phyloP scores from a whole-genome alignment of 2,888 invertebrate species.

The Ischnura elegans region DNA sequence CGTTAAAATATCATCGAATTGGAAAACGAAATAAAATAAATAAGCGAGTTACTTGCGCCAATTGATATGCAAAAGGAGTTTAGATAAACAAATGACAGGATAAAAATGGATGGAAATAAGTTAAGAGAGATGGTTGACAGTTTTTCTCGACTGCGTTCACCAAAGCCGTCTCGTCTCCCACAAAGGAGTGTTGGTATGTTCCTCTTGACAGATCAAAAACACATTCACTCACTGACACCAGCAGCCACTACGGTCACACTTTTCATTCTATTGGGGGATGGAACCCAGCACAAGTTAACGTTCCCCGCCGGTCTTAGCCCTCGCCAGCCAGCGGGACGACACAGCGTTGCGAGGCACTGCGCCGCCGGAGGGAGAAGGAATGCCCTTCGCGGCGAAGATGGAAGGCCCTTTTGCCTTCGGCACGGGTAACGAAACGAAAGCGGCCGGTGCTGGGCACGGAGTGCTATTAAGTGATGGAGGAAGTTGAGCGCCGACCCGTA shows the following conservation, averaged over 20 bases:
- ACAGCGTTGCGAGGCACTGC: background rate
- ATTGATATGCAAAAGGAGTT: background rate
- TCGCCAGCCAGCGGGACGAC: background rate
- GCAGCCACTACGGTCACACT: background rate
- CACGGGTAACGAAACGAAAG: background rate
- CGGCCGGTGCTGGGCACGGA: background rate
- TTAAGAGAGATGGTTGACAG: too few species aligned
- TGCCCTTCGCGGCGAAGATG: background rate
- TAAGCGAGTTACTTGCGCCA: background rate
- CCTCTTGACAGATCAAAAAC: background rate
- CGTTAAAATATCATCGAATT: background rate
- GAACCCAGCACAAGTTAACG: background rate
- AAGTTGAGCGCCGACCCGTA: background rate
- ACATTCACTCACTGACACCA: background rate
- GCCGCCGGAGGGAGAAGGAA: background rate
- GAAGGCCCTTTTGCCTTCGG: constrained; percentile 3
- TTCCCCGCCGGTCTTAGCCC: background rate
- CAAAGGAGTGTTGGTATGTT: background rate
- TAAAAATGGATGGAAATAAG: too few species aligned
- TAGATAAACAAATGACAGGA: too few species aligned
- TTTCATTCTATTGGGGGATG: background rate
- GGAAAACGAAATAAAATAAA: constrained; percentile 11
- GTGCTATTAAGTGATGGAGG: background rate
- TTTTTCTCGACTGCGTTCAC: too few species aligned
- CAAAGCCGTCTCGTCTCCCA: too few species aligned